Evolutionary conservation across 2,797 vertebrate species (phyloP).

Genomic region (Takifugu rubripes): DNA sequence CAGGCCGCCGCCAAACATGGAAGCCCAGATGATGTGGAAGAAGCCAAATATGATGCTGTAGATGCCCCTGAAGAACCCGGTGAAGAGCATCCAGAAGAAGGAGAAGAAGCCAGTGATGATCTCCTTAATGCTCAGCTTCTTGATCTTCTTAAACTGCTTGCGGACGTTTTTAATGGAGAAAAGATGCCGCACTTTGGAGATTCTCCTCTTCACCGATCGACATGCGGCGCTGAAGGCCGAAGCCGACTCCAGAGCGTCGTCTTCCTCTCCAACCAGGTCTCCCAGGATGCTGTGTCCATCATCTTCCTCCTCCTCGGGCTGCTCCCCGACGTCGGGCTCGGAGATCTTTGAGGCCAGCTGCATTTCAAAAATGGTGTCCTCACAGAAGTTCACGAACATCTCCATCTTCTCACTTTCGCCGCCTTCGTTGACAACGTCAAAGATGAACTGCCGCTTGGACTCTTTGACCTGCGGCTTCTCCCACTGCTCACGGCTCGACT

Average conservation of each 20-base stretch:
- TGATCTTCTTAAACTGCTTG: conserved; percentile 87
- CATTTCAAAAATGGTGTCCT: conserved; percentile 99
- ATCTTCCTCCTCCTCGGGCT: conserved; percentile 83
- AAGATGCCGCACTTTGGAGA: conserved; percentile 73
- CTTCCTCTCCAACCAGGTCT: conserved; percentile 79
- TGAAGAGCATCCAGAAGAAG: conserved; percentile 91
- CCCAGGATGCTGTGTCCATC: conserved; percentile 72
- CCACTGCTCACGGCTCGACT: conserved; percentile 96
- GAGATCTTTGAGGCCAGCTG: conserved; percentile 97
- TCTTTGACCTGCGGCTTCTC: conserved; percentile 99
- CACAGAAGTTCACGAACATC: conserved; percentile 97
- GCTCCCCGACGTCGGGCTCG: conserved; percentile 83
- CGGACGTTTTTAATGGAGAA: conserved; percentile 82
- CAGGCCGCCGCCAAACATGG: conserved; percentile 94
- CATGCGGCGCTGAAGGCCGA: conserved; percentile 89
- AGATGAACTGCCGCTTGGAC: conserved; percentile 98
- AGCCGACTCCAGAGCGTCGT: conserved; percentile 75
- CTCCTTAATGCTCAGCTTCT: conserved; percentile 87
- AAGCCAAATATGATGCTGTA: conserved; percentile 87
- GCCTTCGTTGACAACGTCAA: conserved; percentile 98
- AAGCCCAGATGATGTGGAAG: conserved; percentile 93
- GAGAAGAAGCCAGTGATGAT: conserved; percentile 87
- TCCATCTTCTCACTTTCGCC: conserved; percentile 99
- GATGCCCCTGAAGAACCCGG: conserved; percentile 86
- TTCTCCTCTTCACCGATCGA: conserved; percentile 78